Conservation (phyloP, 2,113 vertebrate species). For the Cyrtonyx montezumae region DNA sequence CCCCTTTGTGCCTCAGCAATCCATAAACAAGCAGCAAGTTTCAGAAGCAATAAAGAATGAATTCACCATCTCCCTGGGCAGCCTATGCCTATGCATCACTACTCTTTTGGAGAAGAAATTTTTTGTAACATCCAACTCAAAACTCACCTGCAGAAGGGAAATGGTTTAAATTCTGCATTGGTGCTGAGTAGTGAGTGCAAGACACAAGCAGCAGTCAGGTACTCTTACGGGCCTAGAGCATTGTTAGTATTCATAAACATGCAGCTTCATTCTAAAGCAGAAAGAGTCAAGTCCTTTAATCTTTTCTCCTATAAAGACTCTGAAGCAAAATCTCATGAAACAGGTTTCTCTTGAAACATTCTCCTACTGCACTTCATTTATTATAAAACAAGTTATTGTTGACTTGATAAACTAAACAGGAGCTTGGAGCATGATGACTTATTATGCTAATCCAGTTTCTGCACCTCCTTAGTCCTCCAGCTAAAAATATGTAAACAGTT, state of each 20-base stretch:
- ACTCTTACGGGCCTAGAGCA: neutral
- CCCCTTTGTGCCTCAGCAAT: neutral
- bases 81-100: too few relatives aligned
- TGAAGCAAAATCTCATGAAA: neutral
- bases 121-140: too few relatives aligned
- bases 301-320: neutral
- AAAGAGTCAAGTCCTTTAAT: neutral
- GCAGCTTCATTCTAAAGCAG: neutral
- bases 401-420: neutral
- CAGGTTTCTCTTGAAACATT: neutral
- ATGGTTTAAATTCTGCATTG: neutral
- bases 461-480: neutral
- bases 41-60: neutral
- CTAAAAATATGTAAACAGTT: slow-evolving; percentile 1
- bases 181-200: neutral
- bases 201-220: neutral
- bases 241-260: neutral
- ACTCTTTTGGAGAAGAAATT: too few relatives aligned
- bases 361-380: neutral
- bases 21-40: neutral
- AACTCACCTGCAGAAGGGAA: neutral
- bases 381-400: neutral
- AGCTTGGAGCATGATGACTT: neutral
- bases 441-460: neutral
- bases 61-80: too few relatives aligned